phyloP scores from a whole-genome alignment of 2,888 invertebrate species.

The Eudemis profundana region DNA sequence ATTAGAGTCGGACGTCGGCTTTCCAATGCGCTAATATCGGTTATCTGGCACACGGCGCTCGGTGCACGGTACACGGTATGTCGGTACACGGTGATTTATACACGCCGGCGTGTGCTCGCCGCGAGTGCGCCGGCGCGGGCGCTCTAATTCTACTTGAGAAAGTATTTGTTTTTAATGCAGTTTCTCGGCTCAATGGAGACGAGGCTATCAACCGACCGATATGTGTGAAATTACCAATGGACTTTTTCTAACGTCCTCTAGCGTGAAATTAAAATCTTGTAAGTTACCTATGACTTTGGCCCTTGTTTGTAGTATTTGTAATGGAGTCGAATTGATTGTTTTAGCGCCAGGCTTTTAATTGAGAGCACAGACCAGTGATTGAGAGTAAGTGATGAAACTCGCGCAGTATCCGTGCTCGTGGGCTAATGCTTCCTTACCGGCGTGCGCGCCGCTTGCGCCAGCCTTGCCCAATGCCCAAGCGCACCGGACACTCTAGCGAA shows the following conservation, averaged over 20 bases:
- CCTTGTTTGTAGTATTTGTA: too few species aligned
- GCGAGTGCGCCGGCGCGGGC: neutral
- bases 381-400: conserved; percentile 8
- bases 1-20: conserved; percentile 3
- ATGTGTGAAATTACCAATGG: conserved; percentile 5
- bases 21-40: conserved; percentile 25
- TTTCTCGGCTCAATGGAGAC: neutral
- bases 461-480: conserved; percentile 26
- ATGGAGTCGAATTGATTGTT: too few species aligned
- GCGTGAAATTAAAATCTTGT: too few species aligned
- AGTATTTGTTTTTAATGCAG: conserved; percentile 21
- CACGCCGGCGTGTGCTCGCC: neutral
- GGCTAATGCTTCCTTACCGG: conserved; percentile 16
- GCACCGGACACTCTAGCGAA: neutral
- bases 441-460: conserved; percentile 3
- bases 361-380: too few species aligned
- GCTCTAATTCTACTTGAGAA: conserved; percentile 20
- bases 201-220: neutral
- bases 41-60: conserved; percentile 6
- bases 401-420: neutral
- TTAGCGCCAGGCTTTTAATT: too few species aligned
- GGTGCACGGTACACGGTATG: too few species aligned
- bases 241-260: neutral
- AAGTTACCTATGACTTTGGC: too few species aligned
- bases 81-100: conserved; percentile 22